Evolutionary conservation across 2,113 vertebrate genomes (phyloP), one percentile per base, ranked within the genome.

Genomic region (Plecotus auritus): DNA sequence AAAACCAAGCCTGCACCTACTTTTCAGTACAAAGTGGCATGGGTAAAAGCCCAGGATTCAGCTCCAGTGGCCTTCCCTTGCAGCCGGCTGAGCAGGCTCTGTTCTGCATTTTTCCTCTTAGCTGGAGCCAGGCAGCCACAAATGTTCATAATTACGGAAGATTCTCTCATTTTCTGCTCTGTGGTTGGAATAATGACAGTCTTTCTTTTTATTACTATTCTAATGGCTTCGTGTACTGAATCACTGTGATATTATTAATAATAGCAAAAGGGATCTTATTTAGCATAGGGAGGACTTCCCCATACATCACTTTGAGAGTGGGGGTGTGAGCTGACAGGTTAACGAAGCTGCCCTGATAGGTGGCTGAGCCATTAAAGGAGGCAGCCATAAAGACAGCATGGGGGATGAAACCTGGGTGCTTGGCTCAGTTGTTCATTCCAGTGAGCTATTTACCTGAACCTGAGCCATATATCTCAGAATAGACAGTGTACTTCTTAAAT

Each of bases 111-210:
- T 28, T 17, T n/a, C 88, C 35, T 80, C 16, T 74, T 47, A 3
- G 9, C 78, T 20, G 26, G 73, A 83, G 69, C 35, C 85, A 12
- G 17, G 20, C 45, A 70, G 89, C 56, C 45, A 14, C 64, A 28
- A 40, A 49, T 0, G 8, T 42, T 85, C 86, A 4, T 72, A 89
- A 91, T 96, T 49, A 77, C 0, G 1, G n/a, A 61, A 93, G 59
- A 87, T 17, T 4, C 45, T 32, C 59, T 80, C 6, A 0, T 88
- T 95, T 95, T 96, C 94, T 95, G 89, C 91, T 95, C 89, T 81
- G 70, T 40, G 78, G 51, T 51, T 76, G 93, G 78, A 91, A 91
- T 94, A 94, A 96, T 78, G 94, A 93, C 69, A 81, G 89, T 85
- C 86, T 94, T 76, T 92, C 69, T 88, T 86, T 95, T 94, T 76